Percentiles rank a stretch among this genome's conserved stretches.
These are phyloP conservation scores for Drosophila putrida DNA, from an alignment of 2,888 invertebrate species.

Conservation along the genomic window DNA sequence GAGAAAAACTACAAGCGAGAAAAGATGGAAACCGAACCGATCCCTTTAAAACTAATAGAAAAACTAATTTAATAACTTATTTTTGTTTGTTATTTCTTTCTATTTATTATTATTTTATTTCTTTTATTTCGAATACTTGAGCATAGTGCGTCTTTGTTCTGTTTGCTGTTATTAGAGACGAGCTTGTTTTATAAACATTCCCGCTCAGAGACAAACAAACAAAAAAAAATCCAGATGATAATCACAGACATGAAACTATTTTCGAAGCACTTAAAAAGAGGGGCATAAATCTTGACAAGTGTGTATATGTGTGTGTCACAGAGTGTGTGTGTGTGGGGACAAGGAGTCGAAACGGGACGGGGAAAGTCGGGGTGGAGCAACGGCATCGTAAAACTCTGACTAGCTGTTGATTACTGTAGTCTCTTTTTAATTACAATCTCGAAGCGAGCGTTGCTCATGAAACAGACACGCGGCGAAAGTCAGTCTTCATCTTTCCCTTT, in stretches of 20 bases:
- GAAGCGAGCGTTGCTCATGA: conserved; percentile 4
- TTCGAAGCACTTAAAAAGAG: conserved; percentile 71
- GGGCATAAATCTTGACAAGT: conserved; percentile 67
- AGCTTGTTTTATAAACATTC: conserved; percentile 31
- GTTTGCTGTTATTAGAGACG: conserved; percentile 38
- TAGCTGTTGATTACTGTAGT: conserved; percentile 48
- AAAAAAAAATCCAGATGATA: conserved; percentile 49
- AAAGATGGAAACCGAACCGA: conserved; percentile 20
- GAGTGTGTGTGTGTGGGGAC: conserved; percentile 2
- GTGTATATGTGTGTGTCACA: conserved; percentile 21
- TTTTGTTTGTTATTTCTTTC: conserved; percentile 18
- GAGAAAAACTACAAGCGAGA: conserved; percentile 39
- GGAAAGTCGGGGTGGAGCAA: conserved; percentile 1
- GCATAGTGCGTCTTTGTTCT: conserved; percentile 38
- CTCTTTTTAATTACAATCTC: conserved; percentile 52
- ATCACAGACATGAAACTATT: conserved; percentile 75
- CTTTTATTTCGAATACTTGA: conserved; percentile 14
- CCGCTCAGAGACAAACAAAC: neutral
- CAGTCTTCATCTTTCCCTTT: conserved; percentile 13
- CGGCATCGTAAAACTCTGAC: conserved; percentile 61
- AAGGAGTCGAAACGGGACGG: conserved; percentile 7
- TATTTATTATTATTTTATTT: neutral
- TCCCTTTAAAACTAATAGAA: conserved; percentile 29
- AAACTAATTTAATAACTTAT: conserved; percentile 7
- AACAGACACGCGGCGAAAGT: conserved; percentile 62